phyloP scores from a whole-genome alignment of 37 sponge, comb jelly and placozoan genomes.

The Halisarca cf. caerulea region DNA sequence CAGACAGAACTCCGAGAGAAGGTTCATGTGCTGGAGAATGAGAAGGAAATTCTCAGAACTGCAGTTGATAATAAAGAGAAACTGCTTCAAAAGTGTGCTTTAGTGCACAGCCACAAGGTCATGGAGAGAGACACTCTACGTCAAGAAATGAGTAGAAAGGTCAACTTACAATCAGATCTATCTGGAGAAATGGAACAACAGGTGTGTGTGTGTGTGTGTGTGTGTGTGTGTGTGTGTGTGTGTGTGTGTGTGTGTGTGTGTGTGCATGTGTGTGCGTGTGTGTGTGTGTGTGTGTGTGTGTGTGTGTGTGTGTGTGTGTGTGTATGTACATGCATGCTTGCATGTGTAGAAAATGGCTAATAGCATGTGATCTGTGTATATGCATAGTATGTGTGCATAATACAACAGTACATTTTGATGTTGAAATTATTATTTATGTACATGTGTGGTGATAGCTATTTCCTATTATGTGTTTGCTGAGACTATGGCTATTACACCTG shows the following conservation, averaged over 20 bases:
- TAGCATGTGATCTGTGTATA: no score
- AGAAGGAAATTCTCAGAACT: conserved; percentile 78
- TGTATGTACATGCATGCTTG: no score
- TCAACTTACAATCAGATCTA: conserved; percentile 47
- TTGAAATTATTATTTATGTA: no score
- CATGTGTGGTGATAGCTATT: background rate
- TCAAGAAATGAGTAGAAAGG: conserved; percentile 68
- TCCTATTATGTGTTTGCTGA: no score
- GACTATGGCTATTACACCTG: no score
- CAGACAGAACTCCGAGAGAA: conserved; percentile 90
- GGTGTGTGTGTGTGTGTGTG: background rate
- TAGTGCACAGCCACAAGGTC: conserved; percentile 59
- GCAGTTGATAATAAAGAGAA: conserved; percentile 55
- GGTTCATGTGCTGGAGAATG: conserved; percentile 83
- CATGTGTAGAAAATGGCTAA: no score
- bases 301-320: background rate
- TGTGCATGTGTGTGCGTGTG: background rate
- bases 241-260: background rate
- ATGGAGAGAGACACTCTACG: conserved; percentile 78
- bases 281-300: background rate
- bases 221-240: background rate
- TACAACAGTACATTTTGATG: no score
- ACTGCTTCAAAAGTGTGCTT: conserved; percentile 64
- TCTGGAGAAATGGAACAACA: conserved; percentile 55
- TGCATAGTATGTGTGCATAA: no score